Percentiles rank a stretch among this genome's conserved stretches.
Conservation (phyloP, 2,797 vertebrate species). For the Centropyge bicolor region DNA sequence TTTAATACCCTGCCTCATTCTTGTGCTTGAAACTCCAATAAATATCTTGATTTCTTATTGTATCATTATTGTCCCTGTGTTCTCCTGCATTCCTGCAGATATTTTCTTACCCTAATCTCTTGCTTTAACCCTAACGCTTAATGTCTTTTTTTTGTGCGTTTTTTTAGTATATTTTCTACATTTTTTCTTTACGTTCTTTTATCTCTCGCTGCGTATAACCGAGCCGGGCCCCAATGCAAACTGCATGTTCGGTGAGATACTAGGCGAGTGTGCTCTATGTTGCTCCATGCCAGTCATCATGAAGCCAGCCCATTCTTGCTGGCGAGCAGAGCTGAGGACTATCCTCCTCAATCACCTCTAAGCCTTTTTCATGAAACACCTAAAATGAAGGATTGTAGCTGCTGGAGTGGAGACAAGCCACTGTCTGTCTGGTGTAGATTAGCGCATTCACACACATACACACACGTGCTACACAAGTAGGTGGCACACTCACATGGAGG, state of each 20-base stretch:
- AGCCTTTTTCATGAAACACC: constrained; percentile 67
- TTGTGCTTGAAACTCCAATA: constrained; percentile 16
- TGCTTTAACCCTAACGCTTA: background rate
- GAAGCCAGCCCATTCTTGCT: constrained; percentile 51
- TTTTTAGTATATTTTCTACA: constrained; percentile 16
- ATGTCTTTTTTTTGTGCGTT: constrained; percentile 8
- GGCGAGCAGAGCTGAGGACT: constrained; percentile 51
- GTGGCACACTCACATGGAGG: constrained; percentile 37
- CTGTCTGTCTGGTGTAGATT: constrained; percentile 75
- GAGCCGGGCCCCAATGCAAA: constrained; percentile 25
- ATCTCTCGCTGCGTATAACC: constrained; percentile 29
- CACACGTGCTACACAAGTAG: constrained; percentile 26
- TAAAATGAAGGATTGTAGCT: constrained; percentile 71
- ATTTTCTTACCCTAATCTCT: background rate
- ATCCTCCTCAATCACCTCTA: constrained; percentile 71
- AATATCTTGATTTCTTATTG: constrained; percentile 8
- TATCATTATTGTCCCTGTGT: background rate
- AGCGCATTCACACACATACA: constrained; percentile 37
- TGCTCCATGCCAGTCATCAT: constrained; percentile 50
- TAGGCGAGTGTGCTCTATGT: constrained; percentile 36
- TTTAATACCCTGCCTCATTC: constrained; percentile 18
- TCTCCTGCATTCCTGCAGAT: background rate
- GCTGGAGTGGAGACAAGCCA: constrained; percentile 69
- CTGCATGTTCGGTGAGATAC: constrained; percentile 57
- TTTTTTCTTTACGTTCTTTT: constrained; percentile 22